Evolutionary conservation across 2,113 vertebrate species (phyloP), one percentile per base, ranked within the genome.

Genomic region (Cochlearius cochlearius): DNA sequence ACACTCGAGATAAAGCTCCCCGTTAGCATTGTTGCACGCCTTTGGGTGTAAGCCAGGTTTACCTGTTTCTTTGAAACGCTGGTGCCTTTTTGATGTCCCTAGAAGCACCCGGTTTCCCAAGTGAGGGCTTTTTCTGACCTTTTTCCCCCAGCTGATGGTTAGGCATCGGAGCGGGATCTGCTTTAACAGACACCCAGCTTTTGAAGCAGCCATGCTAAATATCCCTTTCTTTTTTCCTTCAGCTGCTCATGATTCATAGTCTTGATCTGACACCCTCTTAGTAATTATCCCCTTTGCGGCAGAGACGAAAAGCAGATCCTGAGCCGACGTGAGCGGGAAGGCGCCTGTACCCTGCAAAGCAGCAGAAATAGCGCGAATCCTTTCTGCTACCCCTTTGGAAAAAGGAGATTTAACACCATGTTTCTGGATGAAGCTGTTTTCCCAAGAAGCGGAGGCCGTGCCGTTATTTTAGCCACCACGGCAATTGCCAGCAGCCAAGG

Each of bases 271-370:
- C 89, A 89, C 72, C 79, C 59, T 92, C 76, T 56, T 67, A 74
- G 56, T 55, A 96, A 92, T 92, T 71, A 63, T 59, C 45, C 68
- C 47, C 41, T 81, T 32, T 13, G 32, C 8, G 2, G 64, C 72
- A 94, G 62, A 86, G 77, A 63, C 3, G 1, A 83, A 34, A 87
- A 64, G 72, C 45, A 73, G 53, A 62, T 41, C 66, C 1, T 3
- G 63, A 60, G 47, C 63, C 0, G 0, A 47, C 0, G 0, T 1
- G 7, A 45, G 36, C 5, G 22, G 60, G 38, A 50, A 84, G 67
- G 43, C 0, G 0, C 60, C 69, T 27, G 39, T 10, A 34, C 58
- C 67, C 86, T 79, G 32, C 27, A 52, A 86, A 96, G 58, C 71
- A 75, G 34, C 30, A 38, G 79, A 69, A 41, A 69, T 5, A 53